Evolutionary conservation across 2,797 vertebrate species (phyloP).

Genomic region (Ceryle rudis): DNA sequence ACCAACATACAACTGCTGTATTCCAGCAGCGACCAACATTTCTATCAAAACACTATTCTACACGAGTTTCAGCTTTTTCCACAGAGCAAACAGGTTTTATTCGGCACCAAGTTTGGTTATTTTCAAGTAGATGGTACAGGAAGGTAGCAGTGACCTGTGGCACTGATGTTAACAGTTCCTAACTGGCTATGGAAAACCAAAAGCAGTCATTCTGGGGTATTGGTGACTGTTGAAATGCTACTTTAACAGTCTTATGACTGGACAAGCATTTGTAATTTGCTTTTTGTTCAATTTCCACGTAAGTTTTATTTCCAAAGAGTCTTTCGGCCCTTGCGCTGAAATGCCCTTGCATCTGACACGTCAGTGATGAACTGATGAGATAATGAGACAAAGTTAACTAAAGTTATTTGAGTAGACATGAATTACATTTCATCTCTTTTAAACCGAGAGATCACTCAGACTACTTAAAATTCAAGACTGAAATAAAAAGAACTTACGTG

Average conservation of each 20-base stretch:
- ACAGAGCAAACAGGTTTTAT: background rate
- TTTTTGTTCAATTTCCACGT: background rate
- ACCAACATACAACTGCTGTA: background rate
- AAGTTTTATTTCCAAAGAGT: background rate
- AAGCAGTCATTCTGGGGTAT: background rate
- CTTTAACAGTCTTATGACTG: background rate
- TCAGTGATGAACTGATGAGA: conserved; percentile 1
- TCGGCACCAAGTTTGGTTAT: background rate
- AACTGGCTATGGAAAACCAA: background rate
- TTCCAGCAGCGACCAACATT: background rate
- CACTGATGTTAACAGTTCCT: background rate
- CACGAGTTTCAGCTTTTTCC: background rate
- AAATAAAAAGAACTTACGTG: conserved; percentile 82
- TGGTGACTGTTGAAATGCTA: background rate
- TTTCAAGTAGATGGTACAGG: background rate
- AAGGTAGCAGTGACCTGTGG: background rate
- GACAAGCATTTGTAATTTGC: background rate
- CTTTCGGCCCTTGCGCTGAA: background rate
- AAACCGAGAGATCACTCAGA: conserved; percentile 5
- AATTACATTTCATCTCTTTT: conserved; percentile 3
- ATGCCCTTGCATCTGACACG: background rate
- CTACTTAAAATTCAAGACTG: background rate
- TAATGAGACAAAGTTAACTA: background rate
- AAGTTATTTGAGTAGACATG: background rate
- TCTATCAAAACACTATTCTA: background rate